Conservation (phyloP, 37 sponge, comb jelly and placozoan species). For the Aphrocallistes beatrix region DNA sequence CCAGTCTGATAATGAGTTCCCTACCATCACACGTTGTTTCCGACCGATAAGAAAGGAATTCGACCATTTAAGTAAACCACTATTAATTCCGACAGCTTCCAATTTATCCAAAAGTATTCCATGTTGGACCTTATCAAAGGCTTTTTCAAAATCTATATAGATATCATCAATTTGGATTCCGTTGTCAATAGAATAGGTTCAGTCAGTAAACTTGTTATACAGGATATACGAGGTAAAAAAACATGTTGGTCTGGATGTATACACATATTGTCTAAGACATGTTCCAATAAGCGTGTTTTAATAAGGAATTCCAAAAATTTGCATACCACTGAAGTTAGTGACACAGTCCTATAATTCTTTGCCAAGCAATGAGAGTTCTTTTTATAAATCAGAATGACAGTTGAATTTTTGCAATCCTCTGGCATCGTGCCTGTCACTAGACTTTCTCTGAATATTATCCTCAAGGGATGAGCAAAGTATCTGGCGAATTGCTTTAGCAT, state of each 20-base stretch:
- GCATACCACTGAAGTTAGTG: conserved; percentile 17
- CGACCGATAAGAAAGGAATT: conserved; percentile 12
- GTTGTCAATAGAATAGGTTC: conserved; percentile 20
- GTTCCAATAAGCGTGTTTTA: background rate
- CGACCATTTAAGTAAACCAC: conserved; percentile 18
- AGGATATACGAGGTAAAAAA: background rate
- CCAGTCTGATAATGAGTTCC: conserved; percentile 27
- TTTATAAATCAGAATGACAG: conserved; percentile 28
- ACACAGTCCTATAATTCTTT: conserved; percentile 28
- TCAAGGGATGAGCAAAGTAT: background rate
- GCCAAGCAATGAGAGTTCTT: conserved; percentile 1
- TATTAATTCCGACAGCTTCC: conserved; percentile 21
- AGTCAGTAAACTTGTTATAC: conserved; percentile 29
- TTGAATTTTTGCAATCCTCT: conserved; percentile 27
- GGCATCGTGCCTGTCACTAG: conserved; percentile 17
- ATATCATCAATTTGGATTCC: conserved; percentile 15
- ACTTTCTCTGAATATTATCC: background rate
- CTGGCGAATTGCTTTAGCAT: background rate
- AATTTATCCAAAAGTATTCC: conserved; percentile 18
- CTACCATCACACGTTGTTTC: conserved; percentile 15
- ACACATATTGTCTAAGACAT: background rate
- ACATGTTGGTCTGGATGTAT: conserved; percentile 26
- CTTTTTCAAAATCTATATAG: conserved; percentile 27
- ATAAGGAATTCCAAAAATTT: conserved; percentile 26
- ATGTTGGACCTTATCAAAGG: conserved; percentile 29